These are phyloP conservation scores for Saccopteryx leptura DNA, from an alignment of 2,113 vertebrate genomes.

Conservation along the genomic window DNA sequence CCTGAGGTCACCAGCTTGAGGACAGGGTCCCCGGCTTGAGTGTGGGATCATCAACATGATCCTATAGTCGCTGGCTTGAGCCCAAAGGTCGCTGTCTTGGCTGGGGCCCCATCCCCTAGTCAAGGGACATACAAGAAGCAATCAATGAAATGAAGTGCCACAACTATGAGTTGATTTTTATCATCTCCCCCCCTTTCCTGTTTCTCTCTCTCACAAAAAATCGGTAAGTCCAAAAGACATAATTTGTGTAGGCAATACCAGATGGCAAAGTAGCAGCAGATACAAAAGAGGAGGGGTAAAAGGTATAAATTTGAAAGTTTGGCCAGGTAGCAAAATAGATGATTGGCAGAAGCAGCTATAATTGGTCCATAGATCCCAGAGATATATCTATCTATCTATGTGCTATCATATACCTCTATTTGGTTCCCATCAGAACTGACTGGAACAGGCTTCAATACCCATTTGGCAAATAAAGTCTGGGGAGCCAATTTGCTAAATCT, in stretches of 20 bases:
- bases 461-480: conserved; percentile 49
- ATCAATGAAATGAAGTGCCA: too few species aligned
- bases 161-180: too few species aligned
- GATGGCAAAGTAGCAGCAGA: conserved; percentile 33
- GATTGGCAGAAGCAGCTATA: neutral
- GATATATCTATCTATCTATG: neutral
- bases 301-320: conserved; percentile 34
- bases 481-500: conserved; percentile 34
- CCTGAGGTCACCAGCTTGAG: too few species aligned
- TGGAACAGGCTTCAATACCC: conserved; percentile 14
- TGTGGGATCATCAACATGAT: too few species aligned
- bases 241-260: conserved; percentile 35
- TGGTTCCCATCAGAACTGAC: conserved; percentile 42
- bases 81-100: too few species aligned
- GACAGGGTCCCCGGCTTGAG: too few species aligned
- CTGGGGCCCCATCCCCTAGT: too few species aligned
- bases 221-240: neutral
- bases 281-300: conserved; percentile 46
- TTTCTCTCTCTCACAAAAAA: too few species aligned
- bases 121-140: too few species aligned
- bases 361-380: conserved; percentile 13
- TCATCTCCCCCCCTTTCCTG: too few species aligned
- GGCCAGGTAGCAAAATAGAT: conserved; percentile 53
- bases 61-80: too few species aligned
- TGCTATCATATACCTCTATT: neutral